Percentiles rank a stretch among this genome's conserved stretches.
phyloP scores from a whole-genome alignment of 2,888 invertebrate genomes.

The Conistra vaccinii region DNA sequence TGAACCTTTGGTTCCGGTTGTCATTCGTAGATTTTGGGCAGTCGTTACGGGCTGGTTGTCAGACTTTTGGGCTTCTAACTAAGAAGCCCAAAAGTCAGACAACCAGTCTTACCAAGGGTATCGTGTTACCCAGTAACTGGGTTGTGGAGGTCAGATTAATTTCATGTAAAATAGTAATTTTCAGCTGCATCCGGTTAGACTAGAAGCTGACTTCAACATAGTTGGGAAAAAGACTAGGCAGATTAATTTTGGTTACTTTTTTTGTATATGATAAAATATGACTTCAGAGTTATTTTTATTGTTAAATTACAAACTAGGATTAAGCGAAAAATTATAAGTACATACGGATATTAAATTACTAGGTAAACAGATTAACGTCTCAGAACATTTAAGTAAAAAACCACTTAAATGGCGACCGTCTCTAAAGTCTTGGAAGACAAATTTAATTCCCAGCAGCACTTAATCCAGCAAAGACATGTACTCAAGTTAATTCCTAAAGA shows the following conservation, averaged over 20 bases:
- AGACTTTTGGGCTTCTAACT: too few relatives aligned
- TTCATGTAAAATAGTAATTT: too few relatives aligned
- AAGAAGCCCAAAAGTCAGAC: too few relatives aligned
- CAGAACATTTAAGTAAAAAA: not conserved
- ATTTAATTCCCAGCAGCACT: conserved; percentile 24
- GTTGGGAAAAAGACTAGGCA: not conserved
- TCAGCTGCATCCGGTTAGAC: too few relatives aligned
- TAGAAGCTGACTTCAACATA: not conserved
- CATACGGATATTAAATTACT: not conserved
- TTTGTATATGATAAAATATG: not conserved
- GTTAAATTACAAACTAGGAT: not conserved
- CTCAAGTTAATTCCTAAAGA: conserved; percentile 40
- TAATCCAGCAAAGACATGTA: conserved; percentile 33
- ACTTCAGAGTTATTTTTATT: not conserved
- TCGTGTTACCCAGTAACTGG: too few relatives aligned
- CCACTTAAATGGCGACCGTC: conserved; percentile 4
- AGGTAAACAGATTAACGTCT: not conserved
- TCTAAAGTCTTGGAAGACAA: conserved; percentile 3
- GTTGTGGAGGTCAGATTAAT: too few relatives aligned
- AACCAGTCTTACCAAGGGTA: too few relatives aligned
- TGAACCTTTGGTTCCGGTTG: not conserved
- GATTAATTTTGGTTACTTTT: too few relatives aligned
- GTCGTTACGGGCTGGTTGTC: too few relatives aligned
- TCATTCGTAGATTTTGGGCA: not conserved
- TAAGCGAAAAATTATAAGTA: not conserved